Conservation (phyloP, 2,113 vertebrate genomes). For the Sisor rabdophorus region DNA sequence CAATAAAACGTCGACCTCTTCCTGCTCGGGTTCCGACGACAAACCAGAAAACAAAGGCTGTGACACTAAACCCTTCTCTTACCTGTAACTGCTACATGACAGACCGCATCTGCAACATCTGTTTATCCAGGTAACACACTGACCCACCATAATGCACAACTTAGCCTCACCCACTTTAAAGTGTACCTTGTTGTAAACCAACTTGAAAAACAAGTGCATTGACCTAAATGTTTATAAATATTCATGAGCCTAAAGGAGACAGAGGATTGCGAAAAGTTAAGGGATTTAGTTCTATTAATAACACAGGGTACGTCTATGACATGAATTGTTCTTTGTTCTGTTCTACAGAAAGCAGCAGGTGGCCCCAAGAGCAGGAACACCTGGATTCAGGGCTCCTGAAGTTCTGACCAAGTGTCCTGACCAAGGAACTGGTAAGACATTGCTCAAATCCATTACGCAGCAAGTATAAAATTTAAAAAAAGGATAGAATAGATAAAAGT, state of each 20-base stretch:
- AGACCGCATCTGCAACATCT: slow-evolving; percentile 88
- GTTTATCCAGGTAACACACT: slow-evolving; percentile 82
- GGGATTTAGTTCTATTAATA: no score
- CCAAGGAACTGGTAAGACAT: slow-evolving; percentile 83
- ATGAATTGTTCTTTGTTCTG: background rate
- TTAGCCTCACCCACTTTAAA: background rate
- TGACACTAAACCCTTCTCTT: slow-evolving; percentile 61
- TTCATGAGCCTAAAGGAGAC: no score
- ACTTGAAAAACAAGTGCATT: no score
- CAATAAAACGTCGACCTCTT: slow-evolving; percentile 65
- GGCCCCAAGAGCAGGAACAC: slow-evolving; percentile 91
- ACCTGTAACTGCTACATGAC: slow-evolving; percentile 85
- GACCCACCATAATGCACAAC: no score
- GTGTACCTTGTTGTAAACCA: no score
- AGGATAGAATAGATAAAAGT: background rate
- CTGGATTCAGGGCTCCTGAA: slow-evolving; percentile 95
- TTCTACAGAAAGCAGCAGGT: slow-evolving; percentile 80
- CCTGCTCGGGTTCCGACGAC: slow-evolving; percentile 63
- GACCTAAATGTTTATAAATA: no score
- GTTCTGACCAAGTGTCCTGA: slow-evolving; percentile 90
- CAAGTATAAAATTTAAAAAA: no score
- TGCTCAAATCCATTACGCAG: background rate
- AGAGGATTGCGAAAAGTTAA: no score
- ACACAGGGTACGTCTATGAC: background rate
- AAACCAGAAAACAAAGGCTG: slow-evolving; percentile 65